A percentile compares a stretch with the other conserved stretches of the same genome.
Conservation (phyloP, 2,888 invertebrate genomes). For the Chrysotoxum bicinctum region DNA sequence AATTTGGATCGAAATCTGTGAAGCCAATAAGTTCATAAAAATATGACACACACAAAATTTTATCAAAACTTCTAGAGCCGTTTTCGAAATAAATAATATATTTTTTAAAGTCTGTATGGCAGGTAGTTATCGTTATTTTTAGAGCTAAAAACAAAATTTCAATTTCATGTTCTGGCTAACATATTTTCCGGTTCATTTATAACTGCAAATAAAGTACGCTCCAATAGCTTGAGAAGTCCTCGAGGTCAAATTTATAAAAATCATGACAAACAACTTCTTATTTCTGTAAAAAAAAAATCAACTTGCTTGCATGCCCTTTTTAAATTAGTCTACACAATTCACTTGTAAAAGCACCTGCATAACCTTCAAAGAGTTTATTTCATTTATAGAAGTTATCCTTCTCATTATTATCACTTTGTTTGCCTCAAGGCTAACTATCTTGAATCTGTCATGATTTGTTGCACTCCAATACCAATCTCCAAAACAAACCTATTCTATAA, state of each 20-base stretch:
- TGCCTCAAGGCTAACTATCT: neutral
- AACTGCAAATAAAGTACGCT: no score
- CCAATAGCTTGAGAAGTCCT: no score
- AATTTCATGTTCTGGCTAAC: no score
- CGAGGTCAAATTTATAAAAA: neutral
- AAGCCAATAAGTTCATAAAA: no score
- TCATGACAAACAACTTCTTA: neutral
- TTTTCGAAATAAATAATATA: no score
- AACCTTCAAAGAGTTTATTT: slow-evolving; percentile 1
- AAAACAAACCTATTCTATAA: neutral
- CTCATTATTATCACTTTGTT: neutral
- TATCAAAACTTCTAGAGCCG: no score
- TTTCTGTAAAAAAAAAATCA: neutral
- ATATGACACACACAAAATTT: no score
- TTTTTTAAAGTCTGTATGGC: no score
- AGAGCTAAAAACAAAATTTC: no score
- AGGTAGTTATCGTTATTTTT: no score
- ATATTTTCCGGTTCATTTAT: no score
- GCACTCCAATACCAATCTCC: slow-evolving; percentile 16
- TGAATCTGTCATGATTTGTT: neutral
- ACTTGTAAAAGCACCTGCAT: neutral
- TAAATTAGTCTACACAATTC: neutral
- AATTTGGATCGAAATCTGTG: no score
- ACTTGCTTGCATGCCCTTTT: neutral
- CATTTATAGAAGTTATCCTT: neutral